Base-by-base conservation (phyloP, 23 tunicate species). In the Oikopleura dioica region DNA sequence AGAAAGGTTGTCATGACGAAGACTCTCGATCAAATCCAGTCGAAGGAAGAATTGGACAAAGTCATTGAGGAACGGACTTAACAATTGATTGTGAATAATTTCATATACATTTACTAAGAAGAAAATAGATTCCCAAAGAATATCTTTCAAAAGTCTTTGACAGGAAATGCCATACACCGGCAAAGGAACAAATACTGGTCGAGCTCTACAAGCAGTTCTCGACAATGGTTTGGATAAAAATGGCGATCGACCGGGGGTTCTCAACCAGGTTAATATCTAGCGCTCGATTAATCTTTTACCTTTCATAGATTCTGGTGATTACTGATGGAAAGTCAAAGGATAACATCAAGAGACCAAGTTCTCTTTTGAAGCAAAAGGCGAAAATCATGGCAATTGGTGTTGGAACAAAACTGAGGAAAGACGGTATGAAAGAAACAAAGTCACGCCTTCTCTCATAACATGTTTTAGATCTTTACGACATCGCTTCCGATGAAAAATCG, bases 321-420 rank as follows among this genome's bases (percentile, higher is more conserved):
- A 63, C 72, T 24, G 72, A 63, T 28, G 72, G 72, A 63, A 63
- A 63, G 33, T 63, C 72, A 63, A 63, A 63, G 26, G 72, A 63
- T 28, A 31, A 63, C 33, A 63, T 63, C 72, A 63, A 63, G 26
- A 63, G 30, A 28, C 72, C 72, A 2, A 31, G 72, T 63, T 2
- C 30, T 2, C 30, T 31, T 2, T 28, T 63, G 26, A 63, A 63
- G 26, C 29, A 16, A 28, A 24, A 12, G 33, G 30, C 72, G 4
- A 23, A 63, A 2, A 31, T 63, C 30, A 63, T 63, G 72, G 72
- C 72, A 63, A 63, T 63, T 21, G 72, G 72, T 2, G 72, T 63
- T 21, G 72, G 72, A 24, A 28, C 26, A 63, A 63, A 63, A 63
- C 30, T 63, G 29, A 23, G 72, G 30, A 31, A 24, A 63, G 26